Percentiles rank a stretch among this genome's conserved stretches.
These are phyloP conservation scores for Meghimatium bilineatum DNA, from an alignment of 2,888 invertebrate genomes.

Conservation along the genomic window DNA sequence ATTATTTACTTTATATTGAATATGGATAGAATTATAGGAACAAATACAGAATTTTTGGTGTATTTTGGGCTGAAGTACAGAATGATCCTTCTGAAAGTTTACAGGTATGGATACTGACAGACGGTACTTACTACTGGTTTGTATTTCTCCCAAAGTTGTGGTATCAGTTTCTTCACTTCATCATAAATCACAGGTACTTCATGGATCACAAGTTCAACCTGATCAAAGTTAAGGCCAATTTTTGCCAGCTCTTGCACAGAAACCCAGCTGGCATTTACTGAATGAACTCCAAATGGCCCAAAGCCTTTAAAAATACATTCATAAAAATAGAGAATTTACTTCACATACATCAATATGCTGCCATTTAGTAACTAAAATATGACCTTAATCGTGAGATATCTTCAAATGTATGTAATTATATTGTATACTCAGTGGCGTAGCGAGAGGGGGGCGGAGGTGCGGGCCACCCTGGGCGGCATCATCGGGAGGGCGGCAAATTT, in stretches of 20 bases:
- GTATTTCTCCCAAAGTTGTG: constrained; percentile 84
- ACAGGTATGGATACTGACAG: not conserved
- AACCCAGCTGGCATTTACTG: constrained; percentile 89
- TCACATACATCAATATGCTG: not conserved
- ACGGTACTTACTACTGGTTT: constrained; percentile 82
- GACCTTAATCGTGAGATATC: no score
- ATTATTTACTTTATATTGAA: no score
- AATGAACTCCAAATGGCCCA: constrained; percentile 86
- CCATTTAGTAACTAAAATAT: no score
- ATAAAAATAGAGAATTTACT: not conserved
- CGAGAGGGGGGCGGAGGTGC: no score
- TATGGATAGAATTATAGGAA: no score
- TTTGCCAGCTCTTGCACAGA: constrained; percentile 82
- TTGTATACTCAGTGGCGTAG: no score
- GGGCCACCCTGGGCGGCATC: no score
- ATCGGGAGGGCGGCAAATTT: no score
- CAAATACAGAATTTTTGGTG: no score
- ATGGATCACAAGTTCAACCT: constrained; percentile 67
- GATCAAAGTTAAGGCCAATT: constrained; percentile 65
- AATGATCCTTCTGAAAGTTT: no score
- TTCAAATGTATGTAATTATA: not conserved
- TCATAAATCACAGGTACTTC: constrained; percentile 81
- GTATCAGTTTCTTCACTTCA: constrained; percentile 82
- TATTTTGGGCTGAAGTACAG: no score
- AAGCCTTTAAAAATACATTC: constrained; percentile 82